phyloP scores from a whole-genome alignment of 2,797 vertebrate species.

The Enteromius treurensis region DNA sequence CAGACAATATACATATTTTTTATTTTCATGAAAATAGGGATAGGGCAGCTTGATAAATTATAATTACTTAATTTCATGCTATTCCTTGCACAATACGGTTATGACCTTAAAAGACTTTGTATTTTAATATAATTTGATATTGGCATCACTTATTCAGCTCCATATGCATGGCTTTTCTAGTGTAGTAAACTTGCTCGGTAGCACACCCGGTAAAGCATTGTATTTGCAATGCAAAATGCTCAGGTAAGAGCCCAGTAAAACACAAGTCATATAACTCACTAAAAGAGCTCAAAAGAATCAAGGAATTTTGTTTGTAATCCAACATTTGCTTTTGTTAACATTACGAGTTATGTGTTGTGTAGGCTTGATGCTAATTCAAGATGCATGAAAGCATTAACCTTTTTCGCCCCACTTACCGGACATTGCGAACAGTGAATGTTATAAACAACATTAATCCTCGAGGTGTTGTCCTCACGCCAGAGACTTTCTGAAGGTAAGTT shows the following conservation, averaged over 20 bases:
- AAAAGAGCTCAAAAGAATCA: neutral
- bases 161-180: neutral
- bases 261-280: neutral
- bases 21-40: neutral
- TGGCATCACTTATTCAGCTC: neutral
- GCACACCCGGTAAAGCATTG: neutral
- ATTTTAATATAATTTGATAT: neutral
- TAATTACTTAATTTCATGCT: neutral
- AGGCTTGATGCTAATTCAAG: neutral
- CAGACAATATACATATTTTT: neutral
- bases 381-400: neutral
- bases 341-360: neutral
- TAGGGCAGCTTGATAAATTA: neutral
- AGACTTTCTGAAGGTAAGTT: conserved; percentile 52
- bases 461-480: conserved; percentile 65
- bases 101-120: neutral
- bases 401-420: neutral
- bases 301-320: neutral
- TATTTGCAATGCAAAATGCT: neutral
- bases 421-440: neutral
- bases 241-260: neutral
- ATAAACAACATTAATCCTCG: conserved; percentile 33
- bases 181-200: neutral
- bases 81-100: neutral
- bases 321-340: neutral